A percentile compares a stretch with the other conserved stretches of the same genome.
Evolutionary conservation across 2,888 invertebrate genomes (phyloP).

Genomic region (Onthophagus sagittarius): DNA sequence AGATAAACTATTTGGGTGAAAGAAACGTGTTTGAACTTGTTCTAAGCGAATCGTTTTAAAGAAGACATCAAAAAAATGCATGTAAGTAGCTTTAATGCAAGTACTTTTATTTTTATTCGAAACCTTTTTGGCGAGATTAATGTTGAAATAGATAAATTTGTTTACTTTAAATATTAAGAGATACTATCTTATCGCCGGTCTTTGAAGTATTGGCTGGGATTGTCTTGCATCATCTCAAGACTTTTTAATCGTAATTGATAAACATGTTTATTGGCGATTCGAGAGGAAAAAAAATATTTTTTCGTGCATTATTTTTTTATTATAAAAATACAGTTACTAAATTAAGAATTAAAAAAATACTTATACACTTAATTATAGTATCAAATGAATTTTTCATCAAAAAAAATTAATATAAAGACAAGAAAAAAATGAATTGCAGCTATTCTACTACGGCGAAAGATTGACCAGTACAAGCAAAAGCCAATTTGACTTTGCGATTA

Average conservation of each 20-base stretch:
- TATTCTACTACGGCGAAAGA: constrained; percentile 52
- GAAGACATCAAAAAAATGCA: too few relatives aligned
- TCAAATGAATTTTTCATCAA: constrained; percentile 26
- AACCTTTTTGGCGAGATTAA: too few relatives aligned
- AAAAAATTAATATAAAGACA: constrained; percentile 24
- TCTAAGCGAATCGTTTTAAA: too few relatives aligned
- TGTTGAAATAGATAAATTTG: not conserved
- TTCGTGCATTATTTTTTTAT: constrained; percentile 28
- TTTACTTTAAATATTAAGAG: not conserved
- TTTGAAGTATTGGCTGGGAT: not conserved
- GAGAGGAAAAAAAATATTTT: not conserved
- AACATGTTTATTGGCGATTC: not conserved
- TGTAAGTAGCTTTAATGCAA: too few relatives aligned
- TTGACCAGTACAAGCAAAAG: constrained; percentile 53
- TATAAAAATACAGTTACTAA: constrained; percentile 47
- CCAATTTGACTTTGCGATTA: constrained; percentile 40
- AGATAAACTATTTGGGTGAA: too few relatives aligned
- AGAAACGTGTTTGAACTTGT: too few relatives aligned
- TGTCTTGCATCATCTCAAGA: too few relatives aligned
- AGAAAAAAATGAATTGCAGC: constrained; percentile 19
- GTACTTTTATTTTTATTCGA: too few relatives aligned
- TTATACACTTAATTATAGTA: constrained; percentile 32
- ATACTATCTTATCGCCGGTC: not conserved
- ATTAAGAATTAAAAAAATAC: constrained; percentile 44
- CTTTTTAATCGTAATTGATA: not conserved